These are phyloP conservation scores for Platichthys stellatus DNA, from an alignment of 2,113 vertebrate genomes.

Conservation along the genomic window DNA sequence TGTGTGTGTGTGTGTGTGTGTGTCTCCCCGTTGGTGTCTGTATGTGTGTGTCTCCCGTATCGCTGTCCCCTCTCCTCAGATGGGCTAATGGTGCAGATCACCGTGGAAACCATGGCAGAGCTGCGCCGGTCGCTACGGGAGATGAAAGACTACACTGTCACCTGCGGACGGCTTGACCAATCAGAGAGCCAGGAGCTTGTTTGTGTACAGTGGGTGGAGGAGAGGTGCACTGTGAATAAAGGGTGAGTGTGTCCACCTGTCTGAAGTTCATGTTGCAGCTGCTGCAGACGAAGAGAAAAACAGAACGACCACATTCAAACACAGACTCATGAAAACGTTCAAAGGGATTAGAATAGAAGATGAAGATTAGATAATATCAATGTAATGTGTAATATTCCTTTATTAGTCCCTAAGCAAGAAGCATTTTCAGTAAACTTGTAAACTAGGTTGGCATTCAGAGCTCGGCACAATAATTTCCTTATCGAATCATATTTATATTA, in stretches of 20 bases:
- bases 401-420: too few relatives aligned
- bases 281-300: slow-evolving; percentile 4
- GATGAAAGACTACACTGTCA: slow-evolving; percentile 97
- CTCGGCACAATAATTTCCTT: too few relatives aligned
- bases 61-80: slow-evolving; percentile 72
- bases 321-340: background rate
- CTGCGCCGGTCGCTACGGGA: slow-evolving; percentile 92
- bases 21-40: slow-evolving; percentile 44
- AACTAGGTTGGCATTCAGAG: too few relatives aligned
- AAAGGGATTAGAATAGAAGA: background rate
- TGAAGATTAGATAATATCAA: background rate
- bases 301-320: background rate
- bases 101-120: slow-evolving; percentile 95
- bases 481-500: too few relatives aligned
- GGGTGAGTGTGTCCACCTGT: slow-evolving; percentile 83
- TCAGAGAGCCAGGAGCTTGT: slow-evolving; percentile 95
- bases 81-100: slow-evolving; percentile 98
- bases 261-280: slow-evolving; percentile 28
- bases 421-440: too few relatives aligned
- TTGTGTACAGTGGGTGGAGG: slow-evolving; percentile 95
- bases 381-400: background rate
- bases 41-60: slow-evolving; percentile 73
- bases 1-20: slow-evolving; percentile 24
- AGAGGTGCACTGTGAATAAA: slow-evolving; percentile 93
- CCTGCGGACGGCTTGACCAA: slow-evolving; percentile 91